These are phyloP conservation scores for Apistogramma diplotaenia DNA, from an alignment of 2,113 vertebrate species.

Conservation along the genomic window DNA sequence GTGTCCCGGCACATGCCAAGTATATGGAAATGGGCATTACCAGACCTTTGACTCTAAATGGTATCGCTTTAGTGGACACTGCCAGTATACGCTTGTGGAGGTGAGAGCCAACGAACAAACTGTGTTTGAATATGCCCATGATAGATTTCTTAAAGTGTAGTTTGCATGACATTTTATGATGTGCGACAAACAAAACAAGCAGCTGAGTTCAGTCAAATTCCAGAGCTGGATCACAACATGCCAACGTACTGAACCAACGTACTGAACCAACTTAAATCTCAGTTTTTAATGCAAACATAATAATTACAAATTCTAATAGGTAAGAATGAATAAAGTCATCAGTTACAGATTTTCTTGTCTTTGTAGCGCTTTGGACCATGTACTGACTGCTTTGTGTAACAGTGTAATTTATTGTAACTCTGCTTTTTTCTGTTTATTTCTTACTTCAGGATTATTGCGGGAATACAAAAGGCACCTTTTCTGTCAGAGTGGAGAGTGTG, in stretches of 20 bases:
- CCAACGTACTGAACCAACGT: not conserved
- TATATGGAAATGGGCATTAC: constrained; percentile 79
- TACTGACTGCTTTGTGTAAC: not conserved
- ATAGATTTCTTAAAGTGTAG: too few species aligned
- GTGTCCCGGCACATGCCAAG: constrained; percentile 71
- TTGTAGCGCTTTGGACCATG: not conserved
- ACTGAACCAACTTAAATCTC: not conserved
- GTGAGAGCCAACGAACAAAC: constrained; percentile 22
- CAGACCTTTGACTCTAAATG: constrained; percentile 79
- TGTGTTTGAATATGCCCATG: too few species aligned
- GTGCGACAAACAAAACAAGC: not conserved
- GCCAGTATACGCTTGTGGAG: constrained; percentile 76
- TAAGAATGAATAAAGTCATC: not conserved
- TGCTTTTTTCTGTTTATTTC: not conserved
- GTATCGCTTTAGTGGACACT: constrained; percentile 76
- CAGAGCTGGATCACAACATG: not conserved
- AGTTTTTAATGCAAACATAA: not conserved
- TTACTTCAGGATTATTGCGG: constrained; percentile 77
- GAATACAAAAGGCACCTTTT: constrained; percentile 66
- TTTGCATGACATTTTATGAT: not conserved
- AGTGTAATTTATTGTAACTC: not conserved
- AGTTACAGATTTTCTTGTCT: not conserved
- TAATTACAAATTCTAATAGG: not conserved
- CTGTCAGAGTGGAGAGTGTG: constrained; percentile 79
- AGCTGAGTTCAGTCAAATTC: not conserved